These are phyloP conservation scores for Notospermus geniculatus DNA, from an alignment of 1,140 invertebrate genomes.

Conservation along the genomic window DNA sequence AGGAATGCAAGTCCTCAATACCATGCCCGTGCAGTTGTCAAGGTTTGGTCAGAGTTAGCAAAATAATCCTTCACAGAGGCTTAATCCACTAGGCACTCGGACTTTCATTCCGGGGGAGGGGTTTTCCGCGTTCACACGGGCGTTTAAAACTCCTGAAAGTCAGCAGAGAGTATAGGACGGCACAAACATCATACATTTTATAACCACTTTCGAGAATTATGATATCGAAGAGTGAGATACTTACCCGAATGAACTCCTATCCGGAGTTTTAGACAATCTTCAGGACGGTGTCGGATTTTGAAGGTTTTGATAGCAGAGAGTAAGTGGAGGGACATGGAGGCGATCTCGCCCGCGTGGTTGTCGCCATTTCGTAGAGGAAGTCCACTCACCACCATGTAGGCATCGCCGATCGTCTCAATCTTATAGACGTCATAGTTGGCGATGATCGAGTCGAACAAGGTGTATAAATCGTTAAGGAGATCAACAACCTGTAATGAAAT, in stretches of 20 bases:
- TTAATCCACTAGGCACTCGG: too few species aligned
- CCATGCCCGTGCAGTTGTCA: too few species aligned
- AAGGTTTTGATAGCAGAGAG: conserved; percentile 82
- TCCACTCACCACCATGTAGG: conserved; percentile 53
- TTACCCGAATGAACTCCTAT: conserved; percentile 91
- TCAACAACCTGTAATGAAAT: conserved; percentile 60
- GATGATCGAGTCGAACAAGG: conserved; percentile 50
- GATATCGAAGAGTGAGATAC: too few species aligned
- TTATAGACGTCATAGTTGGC: conserved; percentile 62
- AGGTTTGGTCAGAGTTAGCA: too few species aligned
- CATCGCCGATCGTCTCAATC: conserved; percentile 68
- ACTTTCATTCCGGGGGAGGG: not conserved
- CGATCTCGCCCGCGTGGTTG: conserved; percentile 79
- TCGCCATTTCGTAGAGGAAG: conserved; percentile 62
- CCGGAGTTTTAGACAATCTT: conserved; percentile 78
- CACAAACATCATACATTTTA: too few species aligned
- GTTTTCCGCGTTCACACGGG: not conserved
- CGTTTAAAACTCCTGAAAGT: too few species aligned
- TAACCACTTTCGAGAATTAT: conserved; percentile 8
- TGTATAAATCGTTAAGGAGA: conserved; percentile 51
- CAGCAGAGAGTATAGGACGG: too few species aligned
- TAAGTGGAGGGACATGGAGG: conserved; percentile 82
- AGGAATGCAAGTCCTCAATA: too few species aligned
- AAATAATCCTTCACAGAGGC: too few species aligned
- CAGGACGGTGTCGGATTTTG: conserved; percentile 78